Conservation (phyloP, 2,113 vertebrate genomes). For the Caracal caracal region DNA sequence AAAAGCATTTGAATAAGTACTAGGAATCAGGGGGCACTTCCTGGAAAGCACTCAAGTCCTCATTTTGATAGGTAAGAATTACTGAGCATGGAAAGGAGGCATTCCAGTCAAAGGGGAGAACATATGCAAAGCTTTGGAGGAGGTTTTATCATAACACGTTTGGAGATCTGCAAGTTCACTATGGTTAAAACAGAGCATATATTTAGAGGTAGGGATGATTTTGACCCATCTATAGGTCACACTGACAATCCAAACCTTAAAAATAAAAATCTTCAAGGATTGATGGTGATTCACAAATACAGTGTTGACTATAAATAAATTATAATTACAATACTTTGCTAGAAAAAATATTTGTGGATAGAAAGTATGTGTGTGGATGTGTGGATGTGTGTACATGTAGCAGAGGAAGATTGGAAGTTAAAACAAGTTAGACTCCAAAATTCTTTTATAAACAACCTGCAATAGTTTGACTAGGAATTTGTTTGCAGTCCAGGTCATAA, state of each 20-base stretch:
- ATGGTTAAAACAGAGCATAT: not conserved
- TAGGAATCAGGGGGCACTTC: not conserved
- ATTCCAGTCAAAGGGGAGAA: conserved; percentile 13
- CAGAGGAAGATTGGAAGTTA: conserved; percentile 71
- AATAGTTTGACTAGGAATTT: conserved; percentile 78
- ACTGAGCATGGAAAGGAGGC: not conserved
- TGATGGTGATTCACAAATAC: not conserved
- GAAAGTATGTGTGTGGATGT: not conserved
- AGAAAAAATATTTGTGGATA: conserved; percentile 60
- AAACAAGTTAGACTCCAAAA: conserved; percentile 63
- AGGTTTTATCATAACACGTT: not conserved
- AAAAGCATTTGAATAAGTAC: not conserved
- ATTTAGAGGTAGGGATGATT: not conserved
- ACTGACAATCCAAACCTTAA: not conserved
- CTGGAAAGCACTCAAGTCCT: not conserved
- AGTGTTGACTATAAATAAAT: not conserved
- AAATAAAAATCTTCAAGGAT: conserved; percentile 19
- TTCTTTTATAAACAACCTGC: conserved; percentile 65
- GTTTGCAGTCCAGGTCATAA: conserved; percentile 77
- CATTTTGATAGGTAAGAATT: not conserved
- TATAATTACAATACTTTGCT: not conserved
- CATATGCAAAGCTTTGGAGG: not conserved
- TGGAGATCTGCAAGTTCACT: not conserved
- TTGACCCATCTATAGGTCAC: not conserved
- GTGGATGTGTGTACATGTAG: not conserved